Conservation (phyloP, 2,888 invertebrate species). For the Nemotelus nigrinus region DNA sequence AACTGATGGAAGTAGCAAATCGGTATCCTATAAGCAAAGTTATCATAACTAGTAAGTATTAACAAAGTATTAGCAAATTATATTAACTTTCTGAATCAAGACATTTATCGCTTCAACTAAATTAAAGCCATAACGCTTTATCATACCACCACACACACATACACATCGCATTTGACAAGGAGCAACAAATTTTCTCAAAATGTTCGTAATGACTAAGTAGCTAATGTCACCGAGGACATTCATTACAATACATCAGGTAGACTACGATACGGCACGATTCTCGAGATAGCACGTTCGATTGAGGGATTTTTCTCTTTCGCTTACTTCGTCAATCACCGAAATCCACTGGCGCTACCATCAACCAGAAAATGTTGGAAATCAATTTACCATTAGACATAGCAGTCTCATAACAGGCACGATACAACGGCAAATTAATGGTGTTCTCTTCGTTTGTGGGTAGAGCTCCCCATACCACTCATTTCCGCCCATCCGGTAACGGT, state of each 20-base stretch:
- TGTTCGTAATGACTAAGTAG: too few relatives aligned
- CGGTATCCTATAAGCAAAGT: too few relatives aligned
- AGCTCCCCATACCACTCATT: neutral
- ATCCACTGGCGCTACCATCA: constrained; percentile 28
- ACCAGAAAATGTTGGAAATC: constrained; percentile 41
- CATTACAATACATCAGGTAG: neutral
- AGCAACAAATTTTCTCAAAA: too few relatives aligned
- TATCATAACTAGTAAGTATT: too few relatives aligned
- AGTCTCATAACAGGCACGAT: constrained; percentile 14
- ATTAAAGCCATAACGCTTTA: too few relatives aligned
- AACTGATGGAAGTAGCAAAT: too few relatives aligned
- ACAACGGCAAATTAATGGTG: constrained; percentile 19
- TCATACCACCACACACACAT: too few relatives aligned
- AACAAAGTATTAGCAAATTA: too few relatives aligned
- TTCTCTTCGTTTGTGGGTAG: constrained; percentile 1
- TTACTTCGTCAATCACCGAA: constrained; percentile 35
- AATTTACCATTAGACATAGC: constrained; percentile 40
- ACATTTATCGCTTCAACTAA: too few relatives aligned
- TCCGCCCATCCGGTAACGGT: neutral
- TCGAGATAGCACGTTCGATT: constrained; percentile 24
- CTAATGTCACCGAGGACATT: too few relatives aligned
- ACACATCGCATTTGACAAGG: too few relatives aligned
- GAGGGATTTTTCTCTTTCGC: constrained; percentile 5
- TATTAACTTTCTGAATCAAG: too few relatives aligned
- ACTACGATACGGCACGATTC: neutral